Evolutionary conservation across 2,888 invertebrate genomes (phyloP), one percentile per base, ranked within the genome.

Genomic region (Trachelus iudaicus): DNA sequence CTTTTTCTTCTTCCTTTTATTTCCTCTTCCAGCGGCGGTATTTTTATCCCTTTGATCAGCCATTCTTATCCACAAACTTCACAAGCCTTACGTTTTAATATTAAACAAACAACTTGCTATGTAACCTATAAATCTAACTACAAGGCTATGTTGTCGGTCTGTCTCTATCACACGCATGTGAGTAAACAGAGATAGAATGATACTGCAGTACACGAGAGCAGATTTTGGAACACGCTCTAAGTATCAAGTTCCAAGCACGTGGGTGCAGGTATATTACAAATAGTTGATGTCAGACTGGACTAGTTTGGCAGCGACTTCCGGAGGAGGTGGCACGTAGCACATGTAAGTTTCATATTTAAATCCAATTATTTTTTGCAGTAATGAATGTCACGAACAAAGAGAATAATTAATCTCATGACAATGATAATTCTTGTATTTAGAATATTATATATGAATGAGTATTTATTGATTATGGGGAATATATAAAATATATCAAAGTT

Each of bases 1-100:
- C 88, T 95, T 94, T 83, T 94, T 94, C 86, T 94, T 94, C 86
- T 95, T 95, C 73, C 93, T 92, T 80, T 94, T 94, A 76, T 92
- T 91, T 76, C 92, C 92, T 76, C 81, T 83, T 56, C 76, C 56
- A 23, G 9, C 9, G 2, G 23, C 3, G 1, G 9, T 6, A 56
- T 56, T 56, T 2, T 56, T 9, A 2, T 56, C 23, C 23, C 56
- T 23, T 23, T 9, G 23, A 56, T 56, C 56, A 23, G 23, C 23
- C 56, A 56, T 56, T 23, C 23, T 56, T 56, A 56, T 56, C 9
- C 23, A 56, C 56, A 23, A 23, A 56, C 9, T 56, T 56, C 56
- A 56, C 56, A 56, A 23, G 40, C 40, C 0, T 40, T 6, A 15
- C 4, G 56, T 56, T 56, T 15, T 23, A 56, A 56, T 23, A 23